Evolutionary conservation across 1,140 invertebrate genomes (phyloP).

Genomic region (Acromyrmex echinatior): DNA sequence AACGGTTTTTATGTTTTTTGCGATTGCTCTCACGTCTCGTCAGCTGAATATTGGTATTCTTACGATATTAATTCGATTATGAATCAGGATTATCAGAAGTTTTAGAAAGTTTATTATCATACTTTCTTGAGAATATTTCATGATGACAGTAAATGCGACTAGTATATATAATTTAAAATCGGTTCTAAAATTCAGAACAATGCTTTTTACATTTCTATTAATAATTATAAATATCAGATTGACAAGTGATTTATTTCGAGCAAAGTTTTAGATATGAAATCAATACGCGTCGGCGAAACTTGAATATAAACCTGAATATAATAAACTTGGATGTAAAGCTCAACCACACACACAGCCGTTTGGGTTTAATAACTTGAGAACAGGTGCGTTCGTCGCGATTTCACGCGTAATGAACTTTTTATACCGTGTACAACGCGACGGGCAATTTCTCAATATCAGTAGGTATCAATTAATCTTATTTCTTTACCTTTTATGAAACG

Average conservation of each 20-base stretch:
- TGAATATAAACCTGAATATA: not conserved
- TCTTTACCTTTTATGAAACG: constrained; percentile 13
- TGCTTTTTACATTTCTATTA: not conserved
- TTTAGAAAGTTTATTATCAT: constrained; percentile 57
- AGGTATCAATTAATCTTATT: constrained; percentile 52
- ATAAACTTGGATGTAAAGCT: not conserved
- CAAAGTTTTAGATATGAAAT: not conserved
- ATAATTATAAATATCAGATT: constrained; percentile 11
- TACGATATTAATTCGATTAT: constrained; percentile 63
- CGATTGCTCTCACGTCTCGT: constrained; percentile 16
- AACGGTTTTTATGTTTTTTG: constrained; percentile 66
- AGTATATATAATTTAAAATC: not conserved
- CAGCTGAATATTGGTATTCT: constrained; percentile 55
- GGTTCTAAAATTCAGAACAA: not conserved
- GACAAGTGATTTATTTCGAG: not conserved
- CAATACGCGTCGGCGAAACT: not conserved
- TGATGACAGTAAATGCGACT: not conserved
- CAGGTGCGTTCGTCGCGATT: constrained; percentile 37
- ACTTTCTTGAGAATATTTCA: not conserved
- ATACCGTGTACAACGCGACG: not conserved
- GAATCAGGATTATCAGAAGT: constrained; percentile 65
- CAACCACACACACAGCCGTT: not conserved
- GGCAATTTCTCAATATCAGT: constrained; percentile 44
- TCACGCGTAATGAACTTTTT: constrained; percentile 43
- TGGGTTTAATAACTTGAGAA: constrained; percentile 39